A percentile compares a stretch with the other conserved stretches of the same genome.
Conservation (phyloP, 2,888 invertebrate species). For the Abrostola tripartita region DNA sequence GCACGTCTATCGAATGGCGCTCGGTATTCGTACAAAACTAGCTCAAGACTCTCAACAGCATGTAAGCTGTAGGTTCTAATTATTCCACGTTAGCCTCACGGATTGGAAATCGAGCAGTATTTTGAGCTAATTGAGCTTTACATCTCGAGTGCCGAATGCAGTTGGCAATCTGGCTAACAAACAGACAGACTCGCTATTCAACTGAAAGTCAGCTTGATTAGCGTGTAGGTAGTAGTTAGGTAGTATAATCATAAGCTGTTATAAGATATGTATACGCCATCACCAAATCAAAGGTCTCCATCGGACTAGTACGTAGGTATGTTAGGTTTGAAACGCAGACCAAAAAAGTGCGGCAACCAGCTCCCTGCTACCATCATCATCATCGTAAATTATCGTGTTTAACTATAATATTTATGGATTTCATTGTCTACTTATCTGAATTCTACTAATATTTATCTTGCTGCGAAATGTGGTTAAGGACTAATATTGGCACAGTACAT, state of each 20-base stretch:
- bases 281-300: too few species aligned
- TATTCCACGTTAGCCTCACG: constrained; percentile 44
- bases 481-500: too few species aligned
- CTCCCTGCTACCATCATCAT: too few species aligned
- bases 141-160: constrained; percentile 19
- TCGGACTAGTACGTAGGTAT: too few species aligned
- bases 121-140: constrained; percentile 42
- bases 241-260: not conserved
- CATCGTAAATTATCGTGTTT: too few species aligned
- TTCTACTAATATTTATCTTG: too few species aligned
- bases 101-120: constrained; percentile 43
- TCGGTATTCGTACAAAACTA: constrained; percentile 44
- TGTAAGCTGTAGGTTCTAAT: constrained; percentile 53
- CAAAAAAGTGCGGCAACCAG: too few species aligned
- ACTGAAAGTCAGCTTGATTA: not conserved
- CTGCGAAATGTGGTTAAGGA: too few species aligned
- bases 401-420: too few species aligned
- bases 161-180: constrained; percentile 11
- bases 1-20: constrained; percentile 39
- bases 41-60: constrained; percentile 45
- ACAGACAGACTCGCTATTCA: constrained; percentile 6
- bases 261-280: too few species aligned
- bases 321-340: too few species aligned
- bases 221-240: not conserved
- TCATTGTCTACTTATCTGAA: too few species aligned